Base-by-base conservation (phyloP, 2,888 invertebrate species). In the Lissocephala sabroskyi region DNA sequence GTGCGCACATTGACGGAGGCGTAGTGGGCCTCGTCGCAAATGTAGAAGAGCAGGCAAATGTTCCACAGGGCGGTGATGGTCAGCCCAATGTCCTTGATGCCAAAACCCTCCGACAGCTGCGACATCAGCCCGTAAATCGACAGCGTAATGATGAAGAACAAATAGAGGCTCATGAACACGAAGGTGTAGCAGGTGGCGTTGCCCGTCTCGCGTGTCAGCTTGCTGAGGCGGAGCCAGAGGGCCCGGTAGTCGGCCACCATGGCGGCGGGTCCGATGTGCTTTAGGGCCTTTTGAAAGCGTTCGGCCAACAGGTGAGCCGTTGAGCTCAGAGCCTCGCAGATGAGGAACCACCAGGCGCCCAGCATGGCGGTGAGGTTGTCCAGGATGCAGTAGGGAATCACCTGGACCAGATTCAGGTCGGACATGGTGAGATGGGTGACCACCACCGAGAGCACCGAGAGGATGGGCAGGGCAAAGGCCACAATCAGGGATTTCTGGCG, bases 41-140 rank as follows among this genome's bases (percentile, higher is more conserved):
- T 89, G 60, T 90, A 90, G 80, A 90, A 91, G n/a, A 92, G 81
- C 40, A 91, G 71, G 30, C 87, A 87, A 30, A 89, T 87, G 49
- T 90, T 90, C 82, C 89, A 89, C 7, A 87, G 76, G 0, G 91
- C 91, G 1, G 91, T 91, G 32, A 91, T 85, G 0, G 89, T 88
- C 18, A 91, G 76, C 0, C 91, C 91, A 45, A 92, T 88, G 65
- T 92, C 91, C 78, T 91, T 91, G 11, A 88, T 85, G n/a, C 91
- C 90, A 49, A 91, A 89, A 0, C 92, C 91, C 51, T 89, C 89
- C 19, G 91, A 91, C 16, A 92, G 87, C 80, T 91, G 91, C 9
- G 91, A 91, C 78, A 92, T 86, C 1, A 92, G 83, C 0, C 92
- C 91, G 63, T 92, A 92, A 63, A 92, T 89, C 0, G 91, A 91